Evolutionary conservation across 2,113 vertebrate genomes (phyloP).

Genomic region (Hystrix brachyura): DNA sequence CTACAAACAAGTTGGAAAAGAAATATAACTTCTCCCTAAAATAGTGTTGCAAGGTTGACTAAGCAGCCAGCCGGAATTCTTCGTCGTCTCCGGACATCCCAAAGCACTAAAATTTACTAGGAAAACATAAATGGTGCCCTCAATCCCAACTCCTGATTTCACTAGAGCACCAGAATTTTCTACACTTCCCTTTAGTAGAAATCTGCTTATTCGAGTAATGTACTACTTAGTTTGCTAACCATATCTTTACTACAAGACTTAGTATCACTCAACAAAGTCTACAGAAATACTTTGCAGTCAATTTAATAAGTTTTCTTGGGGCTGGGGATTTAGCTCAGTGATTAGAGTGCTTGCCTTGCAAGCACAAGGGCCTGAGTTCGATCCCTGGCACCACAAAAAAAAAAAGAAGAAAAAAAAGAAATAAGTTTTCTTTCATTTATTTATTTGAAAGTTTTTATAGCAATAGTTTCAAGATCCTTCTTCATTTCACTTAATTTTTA

Average conservation of each 20-base stretch:
- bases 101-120: neutral
- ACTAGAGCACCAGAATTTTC: neutral
- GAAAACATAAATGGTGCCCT: neutral
- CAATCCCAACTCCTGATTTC: neutral
- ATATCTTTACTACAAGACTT: neutral
- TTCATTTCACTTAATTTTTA: conserved; percentile 19
- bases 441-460: neutral
- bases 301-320: neutral
- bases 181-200: neutral
- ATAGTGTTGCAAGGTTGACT: neutral
- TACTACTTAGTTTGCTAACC: neutral
- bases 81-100: neutral
- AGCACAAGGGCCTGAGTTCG: no score
- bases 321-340: no score
- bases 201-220: neutral
- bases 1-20: neutral
- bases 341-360: no score
- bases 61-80: neutral
- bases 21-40: neutral
- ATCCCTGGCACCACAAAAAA: no score
- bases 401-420: no score
- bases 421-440: neutral
- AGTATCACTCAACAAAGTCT: neutral
- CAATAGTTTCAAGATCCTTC: neutral
- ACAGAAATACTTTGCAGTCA: neutral